Base-by-base conservation (phyloP, 2,113 vertebrate species). In the Myrmophylax atrothorax region DNA sequence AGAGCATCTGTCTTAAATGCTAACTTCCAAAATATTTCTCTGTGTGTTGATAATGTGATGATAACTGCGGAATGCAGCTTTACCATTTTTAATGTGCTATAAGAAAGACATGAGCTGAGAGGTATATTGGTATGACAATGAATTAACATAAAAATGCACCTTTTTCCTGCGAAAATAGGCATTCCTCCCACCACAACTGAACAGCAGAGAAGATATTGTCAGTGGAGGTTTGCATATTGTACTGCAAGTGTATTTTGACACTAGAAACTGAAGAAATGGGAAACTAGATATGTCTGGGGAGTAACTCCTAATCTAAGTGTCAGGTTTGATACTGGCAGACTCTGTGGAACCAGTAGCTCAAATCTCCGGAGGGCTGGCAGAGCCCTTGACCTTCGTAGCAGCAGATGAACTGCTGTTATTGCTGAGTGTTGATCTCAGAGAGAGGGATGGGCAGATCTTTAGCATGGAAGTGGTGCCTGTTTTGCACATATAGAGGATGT, bases 211-310 rank as follows among this genome's bases (percentile, higher is more conserved):
- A 37, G 73, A 14, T 75, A 52, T 24, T 90, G 73, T 81, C 92
- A 72, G 53, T 78, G 53, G 66, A 95, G 83, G 69, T 78, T 96
- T 94, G 73, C 75, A 81, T 90, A 93, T 92, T 96, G 88, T 97
- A 87, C 94, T 96, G 88, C 96, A 84, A 95, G 94, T 94, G 93
- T 84, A 96, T 94, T 96, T 96, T 96, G 96, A 97, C 90, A 94
- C 90, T 94, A 96, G 96, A 96, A 96, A 90, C 93, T 84, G 86
- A 96, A 97, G 92, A 96, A 96, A 96, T 82, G 88, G 80, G 93
- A 96, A 96, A 97, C 91, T 84, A 93, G 94, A 96, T 96, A 89
- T 62, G 93, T 92, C 92, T 94, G 68, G 90, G 86, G 79, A 95
- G 75, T 83, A 94, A 80, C 70, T 96, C 89, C 89, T 96, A 75